Percentiles rank a stretch among this genome's conserved stretches.
phyloP scores from a whole-genome alignment of 2,113 vertebrate species.

The Megaptera novaeangliae region DNA sequence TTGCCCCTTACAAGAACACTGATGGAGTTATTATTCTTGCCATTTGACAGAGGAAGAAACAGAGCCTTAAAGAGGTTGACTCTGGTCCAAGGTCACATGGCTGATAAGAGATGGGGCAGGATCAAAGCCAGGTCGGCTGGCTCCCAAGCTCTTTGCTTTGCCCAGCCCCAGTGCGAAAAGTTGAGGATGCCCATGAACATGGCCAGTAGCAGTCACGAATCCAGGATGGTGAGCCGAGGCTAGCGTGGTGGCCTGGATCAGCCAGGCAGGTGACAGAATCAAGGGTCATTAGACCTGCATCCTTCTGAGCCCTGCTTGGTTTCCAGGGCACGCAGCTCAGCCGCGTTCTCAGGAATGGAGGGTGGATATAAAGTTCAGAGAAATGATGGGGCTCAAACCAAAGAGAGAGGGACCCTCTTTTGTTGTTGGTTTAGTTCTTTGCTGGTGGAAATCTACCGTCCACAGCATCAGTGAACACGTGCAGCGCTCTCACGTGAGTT shows the following conservation, averaged over 20 bases:
- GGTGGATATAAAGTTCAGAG: neutral
- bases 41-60: neutral
- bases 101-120: neutral
- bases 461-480: neutral
- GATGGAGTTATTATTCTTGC: neutral
- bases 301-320: neutral
- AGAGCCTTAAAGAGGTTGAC: neutral
- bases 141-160: neutral
- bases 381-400: neutral
- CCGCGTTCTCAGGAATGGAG: neutral
- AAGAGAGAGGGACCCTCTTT: neutral
- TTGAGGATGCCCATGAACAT: neutral
- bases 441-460: neutral
- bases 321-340: too few relatives aligned
- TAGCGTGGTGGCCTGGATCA: neutral
- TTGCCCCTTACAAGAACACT: neutral
- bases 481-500: neutral
- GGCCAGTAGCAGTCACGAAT: neutral
- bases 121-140: neutral
- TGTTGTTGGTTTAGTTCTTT: neutral
- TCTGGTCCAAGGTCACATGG: neutral
- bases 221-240: neutral
- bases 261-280: neutral
- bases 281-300: neutral
- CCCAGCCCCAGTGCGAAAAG: rapidly evolving